Evolutionary conservation across 1,140 invertebrate species (phyloP).

Genomic region (Linepithema humile): DNA sequence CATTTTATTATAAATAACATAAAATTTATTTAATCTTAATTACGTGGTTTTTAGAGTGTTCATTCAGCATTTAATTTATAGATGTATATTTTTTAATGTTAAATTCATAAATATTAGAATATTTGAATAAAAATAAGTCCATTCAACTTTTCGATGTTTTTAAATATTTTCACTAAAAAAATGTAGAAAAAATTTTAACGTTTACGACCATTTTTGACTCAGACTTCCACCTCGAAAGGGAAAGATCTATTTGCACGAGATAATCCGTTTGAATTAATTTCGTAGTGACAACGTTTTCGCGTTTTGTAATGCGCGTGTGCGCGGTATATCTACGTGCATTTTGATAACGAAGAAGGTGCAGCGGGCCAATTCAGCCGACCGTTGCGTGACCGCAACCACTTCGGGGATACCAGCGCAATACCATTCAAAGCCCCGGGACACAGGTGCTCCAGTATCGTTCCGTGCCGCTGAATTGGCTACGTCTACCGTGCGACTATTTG

Average conservation of each 20-base stretch:
- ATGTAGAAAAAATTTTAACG: not conserved
- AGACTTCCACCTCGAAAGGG: not conserved
- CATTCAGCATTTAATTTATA: not conserved
- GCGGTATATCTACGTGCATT: slow-evolving; percentile 18
- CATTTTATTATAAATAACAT: not conserved
- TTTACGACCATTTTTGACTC: no score
- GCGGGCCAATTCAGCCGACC: slow-evolving; percentile 30
- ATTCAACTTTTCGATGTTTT: not conserved
- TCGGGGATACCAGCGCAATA: slow-evolving; percentile 31
- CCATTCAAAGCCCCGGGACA: slow-evolving; percentile 48
- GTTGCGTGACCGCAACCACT: slow-evolving; percentile 64
- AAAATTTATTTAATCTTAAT: not conserved
- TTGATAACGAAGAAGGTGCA: slow-evolving; percentile 45
- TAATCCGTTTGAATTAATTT: not conserved
- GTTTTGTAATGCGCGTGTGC: not conserved
- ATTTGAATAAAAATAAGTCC: not conserved
- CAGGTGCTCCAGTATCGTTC: slow-evolving; percentile 49
- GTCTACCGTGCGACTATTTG: slow-evolving; percentile 59
- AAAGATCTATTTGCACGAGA: not conserved
- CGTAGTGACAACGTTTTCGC: not conserved
- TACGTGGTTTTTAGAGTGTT: not conserved
- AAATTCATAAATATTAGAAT: not conserved
- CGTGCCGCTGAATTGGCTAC: slow-evolving; percentile 57
- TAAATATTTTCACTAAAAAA: not conserved
- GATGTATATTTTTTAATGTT: not conserved